Evolutionary conservation across 2,888 invertebrate genomes (phyloP), one percentile per base, ranked within the genome.

Genomic region (Acrobasis repandana): DNA sequence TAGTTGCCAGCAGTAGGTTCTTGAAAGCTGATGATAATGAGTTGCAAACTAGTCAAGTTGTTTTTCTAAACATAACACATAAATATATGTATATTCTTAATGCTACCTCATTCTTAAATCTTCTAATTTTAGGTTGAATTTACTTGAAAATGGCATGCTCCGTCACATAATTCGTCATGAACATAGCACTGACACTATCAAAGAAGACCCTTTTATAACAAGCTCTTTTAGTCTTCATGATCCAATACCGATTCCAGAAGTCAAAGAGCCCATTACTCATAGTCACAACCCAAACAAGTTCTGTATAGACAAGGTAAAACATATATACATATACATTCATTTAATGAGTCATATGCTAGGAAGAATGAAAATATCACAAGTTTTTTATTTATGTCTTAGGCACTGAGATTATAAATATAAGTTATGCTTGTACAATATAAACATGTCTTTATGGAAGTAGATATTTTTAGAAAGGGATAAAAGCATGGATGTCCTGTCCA

Each of bases 251-350:
- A 85, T 90, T 65, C 89, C 88, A 73, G 93, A 92, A 20, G 90
- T 87, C 58, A 88, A 92, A 72, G 88, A 94, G 77, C 87, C 93
- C 58, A 81, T 93, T 3, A 95, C 93, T 64, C 94, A 95, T 74
- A 96, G 96, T 76, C 96, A 96, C 77, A 90, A 93, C 16, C 94
- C 94, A 66, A 95, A 95, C 49, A 95, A 95, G 83, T 97, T 97
- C 80, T 97, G 97, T 76, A 93, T 96, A 75, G 97, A 97, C 77
- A 96, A 95, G 93, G 96, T 96, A 73, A 75, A 80, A 64, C n/a
- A 11, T n/a, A 47, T 15, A 11, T 3, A 36, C 28, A 16, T 16
- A n/a, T 54, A n/a, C 16, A 36, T 16, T 15, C 10, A 33, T 54
- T 9, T 16, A n/a, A 38, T 43, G 36, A 43, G 28, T 28, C 28